These are phyloP conservation scores for Pseudorectes ferrugineus DNA, from an alignment of 2,113 vertebrate genomes.

Conservation along the genomic window DNA sequence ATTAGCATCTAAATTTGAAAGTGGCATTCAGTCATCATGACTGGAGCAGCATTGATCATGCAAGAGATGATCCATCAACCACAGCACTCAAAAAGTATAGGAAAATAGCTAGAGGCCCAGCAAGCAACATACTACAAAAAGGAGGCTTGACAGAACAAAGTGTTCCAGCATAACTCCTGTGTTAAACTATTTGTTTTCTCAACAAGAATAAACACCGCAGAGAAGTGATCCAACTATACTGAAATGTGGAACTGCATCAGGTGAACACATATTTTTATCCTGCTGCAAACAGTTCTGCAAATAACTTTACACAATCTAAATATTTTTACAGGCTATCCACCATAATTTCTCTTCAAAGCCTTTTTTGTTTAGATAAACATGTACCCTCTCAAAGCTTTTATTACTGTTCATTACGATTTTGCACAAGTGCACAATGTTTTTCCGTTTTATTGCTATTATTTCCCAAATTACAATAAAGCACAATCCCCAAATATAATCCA, in stretches of 20 bases:
- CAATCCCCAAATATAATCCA: neutral
- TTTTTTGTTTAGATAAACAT: neutral
- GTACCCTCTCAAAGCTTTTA: neutral
- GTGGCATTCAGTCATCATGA: neutral
- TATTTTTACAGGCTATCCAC: neutral
- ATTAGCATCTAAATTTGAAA: neutral
- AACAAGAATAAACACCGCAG: constrained; percentile 15
- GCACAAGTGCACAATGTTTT: neutral
- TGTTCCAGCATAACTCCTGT: neutral
- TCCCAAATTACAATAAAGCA: neutral
- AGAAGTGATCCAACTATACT: neutral
- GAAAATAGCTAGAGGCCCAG: neutral
- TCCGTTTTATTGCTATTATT: neutral
- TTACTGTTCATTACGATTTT: neutral
- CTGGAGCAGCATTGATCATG: neutral
- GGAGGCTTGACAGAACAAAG: neutral
- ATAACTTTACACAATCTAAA: neutral
- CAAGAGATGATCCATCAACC: neutral
- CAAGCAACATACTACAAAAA: neutral
- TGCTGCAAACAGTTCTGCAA: neutral
- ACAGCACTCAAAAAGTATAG: neutral
- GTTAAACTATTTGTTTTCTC: neutral
- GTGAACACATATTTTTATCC: neutral
- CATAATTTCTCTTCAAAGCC: neutral
- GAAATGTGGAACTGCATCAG: neutral